phyloP scores from a whole-genome alignment of 2,113 vertebrate species.

The Eulemur rufifrons region DNA sequence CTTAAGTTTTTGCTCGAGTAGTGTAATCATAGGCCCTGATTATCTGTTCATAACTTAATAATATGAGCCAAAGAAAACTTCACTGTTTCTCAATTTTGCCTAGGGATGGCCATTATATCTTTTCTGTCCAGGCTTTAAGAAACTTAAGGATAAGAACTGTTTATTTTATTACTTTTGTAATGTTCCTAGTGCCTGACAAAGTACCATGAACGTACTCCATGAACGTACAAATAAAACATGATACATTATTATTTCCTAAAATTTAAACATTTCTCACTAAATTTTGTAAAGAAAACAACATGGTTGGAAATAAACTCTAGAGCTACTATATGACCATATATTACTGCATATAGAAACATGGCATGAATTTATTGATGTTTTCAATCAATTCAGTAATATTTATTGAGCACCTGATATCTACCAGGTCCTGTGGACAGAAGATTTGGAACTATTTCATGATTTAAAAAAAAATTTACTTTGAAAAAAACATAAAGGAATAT shows the following conservation, averaged over 20 bases:
- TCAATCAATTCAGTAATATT: background rate
- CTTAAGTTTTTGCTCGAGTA: background rate
- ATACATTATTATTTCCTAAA: background rate
- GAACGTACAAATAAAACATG: slow-evolving; percentile 16
- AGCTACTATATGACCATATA: background rate
- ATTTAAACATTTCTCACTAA: background rate
- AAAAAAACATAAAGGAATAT: background rate
- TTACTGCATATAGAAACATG: background rate
- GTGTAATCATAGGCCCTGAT: background rate
- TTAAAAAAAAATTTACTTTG: background rate
- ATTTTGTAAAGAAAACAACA: slow-evolving; percentile 41
- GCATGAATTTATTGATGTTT: background rate
- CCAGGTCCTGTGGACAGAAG: background rate
- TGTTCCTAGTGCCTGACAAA: background rate
- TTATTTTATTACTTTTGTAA: background rate
- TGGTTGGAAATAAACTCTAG: background rate
- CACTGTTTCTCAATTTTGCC: background rate
- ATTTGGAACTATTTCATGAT: background rate
- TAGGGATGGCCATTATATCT: background rate
- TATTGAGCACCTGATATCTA: background rate
- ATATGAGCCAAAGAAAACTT: background rate
- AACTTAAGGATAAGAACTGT: background rate
- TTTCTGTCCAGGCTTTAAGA: background rate
- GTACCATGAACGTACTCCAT: too few relatives aligned
- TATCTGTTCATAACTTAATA: background rate